phyloP scores from a whole-genome alignment of 1,140 invertebrate genomes.

The Sitodiplosis mosellana region DNA sequence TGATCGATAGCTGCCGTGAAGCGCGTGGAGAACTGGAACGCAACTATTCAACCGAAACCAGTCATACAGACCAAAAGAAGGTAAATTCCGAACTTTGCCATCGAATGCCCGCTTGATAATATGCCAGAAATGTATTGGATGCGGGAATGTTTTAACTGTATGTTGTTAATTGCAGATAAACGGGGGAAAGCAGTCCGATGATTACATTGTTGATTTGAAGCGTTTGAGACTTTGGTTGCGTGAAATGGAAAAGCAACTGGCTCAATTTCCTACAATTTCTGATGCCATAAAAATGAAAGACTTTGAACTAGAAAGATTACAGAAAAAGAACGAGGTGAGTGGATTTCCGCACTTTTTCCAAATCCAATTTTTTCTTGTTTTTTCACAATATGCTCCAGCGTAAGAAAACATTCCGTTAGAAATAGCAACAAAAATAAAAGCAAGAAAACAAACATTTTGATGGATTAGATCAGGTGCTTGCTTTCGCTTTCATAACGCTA shows the following conservation, averaged over 20 bases:
- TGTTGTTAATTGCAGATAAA: too few species aligned
- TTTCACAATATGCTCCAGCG: not conserved
- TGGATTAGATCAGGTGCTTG: too few species aligned
- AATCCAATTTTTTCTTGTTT: not conserved
- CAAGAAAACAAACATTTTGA: not conserved
- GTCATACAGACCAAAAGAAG: not conserved
- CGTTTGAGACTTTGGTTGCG: constrained; percentile 31
- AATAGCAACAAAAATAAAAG: not conserved
- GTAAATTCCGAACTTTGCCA: not conserved
- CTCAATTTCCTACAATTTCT: constrained; percentile 16
- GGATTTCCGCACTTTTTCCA: constrained; percentile 1
- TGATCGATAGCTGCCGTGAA: constrained; percentile 69
- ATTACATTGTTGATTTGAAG: constrained; percentile 18
- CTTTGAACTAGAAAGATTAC: constrained; percentile 18
- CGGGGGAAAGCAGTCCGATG: not conserved
- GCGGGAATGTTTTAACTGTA: too few species aligned
- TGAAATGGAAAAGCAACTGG: constrained; percentile 28
- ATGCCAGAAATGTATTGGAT: too few species aligned
- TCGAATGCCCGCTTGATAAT: too few species aligned
- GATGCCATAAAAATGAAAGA: constrained; percentile 14
- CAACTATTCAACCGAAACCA: constrained; percentile 3
- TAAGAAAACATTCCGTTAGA: not conserved
- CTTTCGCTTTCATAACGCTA: not conserved
- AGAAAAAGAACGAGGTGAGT: constrained; percentile 22
- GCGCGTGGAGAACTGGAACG: constrained; percentile 21